Conservation (phyloP, 2,797 vertebrate species). For the Amblyopsis hoosieri region DNA sequence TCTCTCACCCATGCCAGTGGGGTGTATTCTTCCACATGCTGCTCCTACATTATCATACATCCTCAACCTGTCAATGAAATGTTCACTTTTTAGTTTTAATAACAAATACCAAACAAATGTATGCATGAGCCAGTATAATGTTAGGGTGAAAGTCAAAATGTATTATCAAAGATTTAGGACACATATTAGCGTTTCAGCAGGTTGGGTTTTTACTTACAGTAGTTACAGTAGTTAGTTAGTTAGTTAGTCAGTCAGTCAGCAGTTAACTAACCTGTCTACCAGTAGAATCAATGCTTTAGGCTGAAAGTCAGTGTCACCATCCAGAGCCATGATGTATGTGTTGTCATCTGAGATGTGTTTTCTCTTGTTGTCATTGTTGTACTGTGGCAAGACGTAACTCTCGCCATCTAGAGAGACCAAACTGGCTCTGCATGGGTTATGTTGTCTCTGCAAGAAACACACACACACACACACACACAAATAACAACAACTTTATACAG, state of each 20-base stretch:
- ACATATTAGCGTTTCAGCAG: background rate
- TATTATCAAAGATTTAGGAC: background rate
- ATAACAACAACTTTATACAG: background rate
- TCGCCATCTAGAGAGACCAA: slow-evolving; percentile 73
- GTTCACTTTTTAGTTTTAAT: background rate
- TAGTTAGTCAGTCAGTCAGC: background rate
- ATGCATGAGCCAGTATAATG: background rate
- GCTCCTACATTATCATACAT: slow-evolving; percentile 83
- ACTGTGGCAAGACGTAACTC: slow-evolving; percentile 58
- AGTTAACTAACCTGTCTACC: slow-evolving; percentile 70
- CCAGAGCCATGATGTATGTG: slow-evolving; percentile 81
- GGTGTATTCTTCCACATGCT: slow-evolving; percentile 85
- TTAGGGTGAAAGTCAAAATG: background rate
- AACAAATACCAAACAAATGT: background rate
- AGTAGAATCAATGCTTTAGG: slow-evolving; percentile 81
- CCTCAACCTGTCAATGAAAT: slow-evolving; percentile 58
- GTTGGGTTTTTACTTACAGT: background rate
- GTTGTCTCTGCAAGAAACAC: slow-evolving; percentile 51
- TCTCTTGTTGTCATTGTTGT: slow-evolving; percentile 75
- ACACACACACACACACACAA: background rate
- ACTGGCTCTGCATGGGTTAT: slow-evolving; percentile 66
- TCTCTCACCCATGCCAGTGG: slow-evolving; percentile 83
- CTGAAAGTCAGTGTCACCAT: slow-evolving; percentile 85
- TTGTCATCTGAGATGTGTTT: slow-evolving; percentile 76
- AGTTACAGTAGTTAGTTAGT: background rate